Evolutionary conservation across 2,797 vertebrate genomes (phyloP), one percentile per base, ranked within the genome.

Genomic region (Carcharodon carcharias): DNA sequence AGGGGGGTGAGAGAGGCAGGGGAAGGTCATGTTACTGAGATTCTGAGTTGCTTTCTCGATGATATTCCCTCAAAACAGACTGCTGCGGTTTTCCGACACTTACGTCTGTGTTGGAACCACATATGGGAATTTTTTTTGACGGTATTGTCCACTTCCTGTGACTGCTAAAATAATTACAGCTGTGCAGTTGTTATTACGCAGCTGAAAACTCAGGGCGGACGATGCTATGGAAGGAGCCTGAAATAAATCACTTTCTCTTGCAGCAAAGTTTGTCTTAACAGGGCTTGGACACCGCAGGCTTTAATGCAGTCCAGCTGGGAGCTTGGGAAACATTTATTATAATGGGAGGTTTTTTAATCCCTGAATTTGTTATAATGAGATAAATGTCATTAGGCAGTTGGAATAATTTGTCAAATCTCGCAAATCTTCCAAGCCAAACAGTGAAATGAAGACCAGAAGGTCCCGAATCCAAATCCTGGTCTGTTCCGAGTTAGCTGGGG

Each of bases 241-340:
- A 54, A 95, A 95, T 95, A 95, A 95, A 95, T 95, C 69, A 77
- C 54, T 95, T n/a, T 73, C 50, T 58, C 94, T 95, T 56, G 31
- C 69, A 77, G 50, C 67, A 95, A 77, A 95, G 67, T 95, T 95
- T 77, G 69, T 95, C 69, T 95, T 95, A 95, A 95, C 94, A 35
- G 45, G 50, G 94, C 12, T 95, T 77, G 94, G 50, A 95, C 50
- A 95, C 94, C 94, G n/a, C 54, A 77, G 69, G 14, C 94, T 95
- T 58, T 95, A 95, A 95, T 95, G 69, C 67, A 77, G 94, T 95
- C 93, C 94, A 95, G 94, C 94, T 95, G 94, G 94, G 94, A 95
- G 94, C 50, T 73, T 45, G 94, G 94, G 94, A 95, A 95, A 95
- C 94, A 95, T 95, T 95, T 95, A 95, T 95, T 95, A 95, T 95